Evolutionary conservation across 2,888 invertebrate species (phyloP), one percentile per base, ranked within the genome.

Genomic region (Argynnis bischoffii): DNA sequence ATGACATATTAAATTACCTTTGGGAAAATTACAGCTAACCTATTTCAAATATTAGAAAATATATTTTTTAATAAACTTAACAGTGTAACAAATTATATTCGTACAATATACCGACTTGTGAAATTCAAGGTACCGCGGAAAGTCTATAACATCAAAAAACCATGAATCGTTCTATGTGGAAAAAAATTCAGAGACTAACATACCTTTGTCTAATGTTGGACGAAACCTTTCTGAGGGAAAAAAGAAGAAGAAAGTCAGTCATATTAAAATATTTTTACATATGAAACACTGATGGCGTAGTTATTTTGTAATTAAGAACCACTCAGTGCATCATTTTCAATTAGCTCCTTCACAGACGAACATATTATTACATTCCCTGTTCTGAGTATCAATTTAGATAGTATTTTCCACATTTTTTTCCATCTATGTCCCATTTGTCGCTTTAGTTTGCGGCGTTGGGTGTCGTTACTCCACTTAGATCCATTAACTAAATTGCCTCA

Each of bases 401-500:
- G 48, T 51, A 41, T 41, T 46, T 63, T 63, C 14, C 4, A 13
- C 35, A 53, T 54, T 51, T 53, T 65, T 60, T 60, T 48, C 46
- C 47, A 31, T 53, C 15, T 35, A 35, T 54, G 47, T 59, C 46
- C 56, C 26, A 47, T 61, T 64, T 18, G 55, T 57, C 51, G 61
- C 16, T 56, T 76, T 59, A 66, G 72, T 76, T 66, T 74, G 73
- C 66, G 71, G 69, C 56, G 75, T 74, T 71, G 67, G 66, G 64
- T 65, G 67, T 72, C 66, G 67, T 70, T 72, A 66, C 67, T 74
- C 76, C 74, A 71, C 74, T 77, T 76, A 72, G 59, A 60, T 72
- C 69, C 79, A 80, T 81, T 80, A 80, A 74, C 78, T 72, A 78
- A 80, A 82, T 80, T 81, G 78, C 72, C 70, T 72, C 73, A 73